Evolutionary conservation across 2,113 vertebrate species (phyloP).

Genomic region (Mungos mungo): DNA sequence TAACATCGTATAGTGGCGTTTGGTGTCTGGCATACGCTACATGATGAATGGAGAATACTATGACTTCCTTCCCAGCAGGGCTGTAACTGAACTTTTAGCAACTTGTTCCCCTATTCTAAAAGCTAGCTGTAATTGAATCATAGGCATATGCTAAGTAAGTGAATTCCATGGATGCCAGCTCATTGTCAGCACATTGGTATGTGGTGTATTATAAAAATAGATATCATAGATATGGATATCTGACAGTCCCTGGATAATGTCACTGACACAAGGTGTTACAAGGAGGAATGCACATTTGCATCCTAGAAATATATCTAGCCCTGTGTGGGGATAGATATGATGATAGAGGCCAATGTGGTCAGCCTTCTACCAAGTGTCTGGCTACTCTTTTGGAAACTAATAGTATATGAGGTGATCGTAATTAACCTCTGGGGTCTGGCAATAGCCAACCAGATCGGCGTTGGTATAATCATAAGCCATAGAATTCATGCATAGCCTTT

Average conservation of each 20-base stretch:
- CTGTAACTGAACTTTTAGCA: background rate
- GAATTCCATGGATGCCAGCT: background rate
- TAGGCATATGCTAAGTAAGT: background rate
- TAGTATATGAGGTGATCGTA: background rate
- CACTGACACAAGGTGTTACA: background rate
- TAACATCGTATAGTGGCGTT: background rate
- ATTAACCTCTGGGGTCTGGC: background rate
- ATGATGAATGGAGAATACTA: background rate
- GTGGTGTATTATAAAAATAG: background rate
- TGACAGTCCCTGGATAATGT: background rate
- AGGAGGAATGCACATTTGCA: background rate
- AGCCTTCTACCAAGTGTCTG: background rate
- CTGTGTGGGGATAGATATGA: background rate
- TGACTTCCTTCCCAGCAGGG: background rate
- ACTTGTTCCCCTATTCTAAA: background rate
- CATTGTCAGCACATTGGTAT: background rate
- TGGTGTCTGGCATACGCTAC: too few relatives aligned
- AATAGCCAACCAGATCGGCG: background rate
- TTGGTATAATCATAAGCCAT: background rate
- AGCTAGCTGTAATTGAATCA: background rate
- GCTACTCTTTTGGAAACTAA: background rate
- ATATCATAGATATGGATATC: background rate
- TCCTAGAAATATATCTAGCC: background rate
- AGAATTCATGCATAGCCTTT: background rate
- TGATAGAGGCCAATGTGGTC: background rate